Evolutionary conservation across 2,113 vertebrate genomes (phyloP).

Genomic region (Nothoprocta perdicaria): DNA sequence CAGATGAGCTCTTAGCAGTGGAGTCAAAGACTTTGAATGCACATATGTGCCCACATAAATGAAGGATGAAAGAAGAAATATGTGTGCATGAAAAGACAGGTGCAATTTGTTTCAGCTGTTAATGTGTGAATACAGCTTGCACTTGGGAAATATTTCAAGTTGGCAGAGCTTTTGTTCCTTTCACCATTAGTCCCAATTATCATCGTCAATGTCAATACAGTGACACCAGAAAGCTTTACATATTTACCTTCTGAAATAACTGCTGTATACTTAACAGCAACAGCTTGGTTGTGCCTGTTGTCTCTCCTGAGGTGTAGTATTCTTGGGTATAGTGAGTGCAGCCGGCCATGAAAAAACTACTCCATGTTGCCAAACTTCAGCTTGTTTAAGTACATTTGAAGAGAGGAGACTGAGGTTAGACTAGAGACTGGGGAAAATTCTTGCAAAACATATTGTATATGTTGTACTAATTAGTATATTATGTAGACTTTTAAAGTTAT

Average conservation of each 20-base stretch:
- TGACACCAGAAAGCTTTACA: neutral
- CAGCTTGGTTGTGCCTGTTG: fast-evolving
- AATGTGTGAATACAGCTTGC: neutral
- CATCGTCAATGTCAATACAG: neutral
- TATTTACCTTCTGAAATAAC: neutral
- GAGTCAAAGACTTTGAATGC: neutral
- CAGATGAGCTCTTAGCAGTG: neutral
- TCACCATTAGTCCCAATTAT: neutral
- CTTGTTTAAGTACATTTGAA: neutral
- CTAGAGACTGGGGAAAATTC: neutral
- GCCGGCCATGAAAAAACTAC: neutral
- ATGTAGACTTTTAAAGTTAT: neutral
- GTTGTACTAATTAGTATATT: neutral
- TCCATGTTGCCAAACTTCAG: neutral
- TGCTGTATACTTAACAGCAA: neutral
- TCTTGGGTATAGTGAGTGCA: neutral
- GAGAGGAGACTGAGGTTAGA: neutral
- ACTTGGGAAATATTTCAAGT: neutral
- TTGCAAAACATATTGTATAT: fast-evolving
- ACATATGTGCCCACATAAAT: neutral
- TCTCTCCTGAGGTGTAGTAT: fast-evolving
- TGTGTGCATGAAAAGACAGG: neutral
- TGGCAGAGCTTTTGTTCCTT: neutral
- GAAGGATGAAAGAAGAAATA: neutral
- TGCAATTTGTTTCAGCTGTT: neutral